phyloP scores from a whole-genome alignment of 2,797 vertebrate genomes.

The Gadopsis marmoratus region DNA sequence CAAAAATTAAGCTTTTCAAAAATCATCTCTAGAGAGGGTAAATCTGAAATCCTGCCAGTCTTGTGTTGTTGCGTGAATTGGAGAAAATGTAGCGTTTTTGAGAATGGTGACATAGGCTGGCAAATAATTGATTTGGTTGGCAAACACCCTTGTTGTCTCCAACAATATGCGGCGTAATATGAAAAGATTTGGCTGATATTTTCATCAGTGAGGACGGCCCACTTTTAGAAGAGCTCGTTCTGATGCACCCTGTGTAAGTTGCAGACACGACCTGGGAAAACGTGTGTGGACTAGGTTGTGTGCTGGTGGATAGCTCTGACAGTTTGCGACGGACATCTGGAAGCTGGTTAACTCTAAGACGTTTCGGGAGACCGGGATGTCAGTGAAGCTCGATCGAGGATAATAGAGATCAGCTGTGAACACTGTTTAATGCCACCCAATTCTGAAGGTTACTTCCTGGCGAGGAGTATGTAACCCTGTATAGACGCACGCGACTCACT shows the following conservation, averaged over 20 bases:
- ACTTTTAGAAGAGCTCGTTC: neutral
- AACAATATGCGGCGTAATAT: slow-evolving; percentile 11
- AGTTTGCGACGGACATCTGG: neutral
- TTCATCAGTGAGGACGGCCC: neutral
- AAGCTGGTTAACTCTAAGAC: no score
- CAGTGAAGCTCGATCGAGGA: no score
- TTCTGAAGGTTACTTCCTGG: no score
- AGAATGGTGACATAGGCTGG: slow-evolving; percentile 5
- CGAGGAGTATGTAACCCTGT: no score
- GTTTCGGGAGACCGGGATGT: no score
- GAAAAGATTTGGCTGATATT: neutral
- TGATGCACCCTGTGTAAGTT: neutral
- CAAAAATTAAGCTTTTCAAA: neutral
- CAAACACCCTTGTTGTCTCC: neutral
- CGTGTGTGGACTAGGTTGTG: slow-evolving; percentile 18
- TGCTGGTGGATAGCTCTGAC: slow-evolving; percentile 5
- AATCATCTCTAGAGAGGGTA: neutral
- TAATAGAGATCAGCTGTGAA: no score
- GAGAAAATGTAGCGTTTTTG: neutral
- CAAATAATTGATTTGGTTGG: slow-evolving; percentile 18
- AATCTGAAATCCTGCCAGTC: slow-evolving; percentile 8
- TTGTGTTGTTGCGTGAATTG: neutral
- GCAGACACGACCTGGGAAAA: slow-evolving; percentile 8
- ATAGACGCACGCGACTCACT: no score
- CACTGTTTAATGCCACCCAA: no score